Conservation (phyloP, 2,888 invertebrate genomes). For the Euspilapteryx auroguttella region DNA sequence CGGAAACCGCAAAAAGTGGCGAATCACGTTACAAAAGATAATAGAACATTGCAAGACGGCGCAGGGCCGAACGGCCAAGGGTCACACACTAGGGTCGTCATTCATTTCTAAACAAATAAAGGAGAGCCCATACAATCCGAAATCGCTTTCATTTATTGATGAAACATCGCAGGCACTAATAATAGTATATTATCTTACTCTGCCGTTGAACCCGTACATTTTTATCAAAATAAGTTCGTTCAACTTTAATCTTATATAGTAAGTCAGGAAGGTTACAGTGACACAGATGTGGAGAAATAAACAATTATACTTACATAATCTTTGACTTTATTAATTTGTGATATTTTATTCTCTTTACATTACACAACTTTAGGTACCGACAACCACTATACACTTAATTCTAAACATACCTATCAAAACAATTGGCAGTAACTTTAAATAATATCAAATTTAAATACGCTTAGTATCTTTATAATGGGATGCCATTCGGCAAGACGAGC, state of each 20-base stretch:
- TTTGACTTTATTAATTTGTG: too few species aligned
- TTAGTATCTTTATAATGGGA: too few species aligned
- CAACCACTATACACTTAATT: too few species aligned
- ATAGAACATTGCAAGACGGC: constrained; percentile 4
- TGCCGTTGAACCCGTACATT: neutral
- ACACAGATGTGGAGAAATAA: constrained; percentile 10
- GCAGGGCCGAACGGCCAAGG: neutral
- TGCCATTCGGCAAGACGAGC: constrained; percentile 13
- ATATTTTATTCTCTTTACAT: too few species aligned
- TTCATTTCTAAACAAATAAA: constrained; percentile 1
- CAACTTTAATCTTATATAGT: constrained; percentile 10
- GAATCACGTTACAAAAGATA: constrained; percentile 25
- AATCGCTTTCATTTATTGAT: too few species aligned
- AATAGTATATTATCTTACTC: neutral
- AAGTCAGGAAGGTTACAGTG: constrained; percentile 6
- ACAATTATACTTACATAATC: too few species aligned
- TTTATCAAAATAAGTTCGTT: constrained; percentile 8
- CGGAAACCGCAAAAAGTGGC: constrained; percentile 59
- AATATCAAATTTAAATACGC: too few species aligned
- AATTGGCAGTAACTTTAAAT: too few species aligned
- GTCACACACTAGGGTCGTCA: constrained; percentile 3
- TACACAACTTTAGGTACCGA: too few species aligned
- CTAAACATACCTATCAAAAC: too few species aligned
- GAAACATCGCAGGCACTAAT: too few species aligned
- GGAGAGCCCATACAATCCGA: neutral